Evolutionary conservation across 2,797 vertebrate species (phyloP), one percentile per base, ranked within the genome.

Genomic region (Morelia viridis): DNA sequence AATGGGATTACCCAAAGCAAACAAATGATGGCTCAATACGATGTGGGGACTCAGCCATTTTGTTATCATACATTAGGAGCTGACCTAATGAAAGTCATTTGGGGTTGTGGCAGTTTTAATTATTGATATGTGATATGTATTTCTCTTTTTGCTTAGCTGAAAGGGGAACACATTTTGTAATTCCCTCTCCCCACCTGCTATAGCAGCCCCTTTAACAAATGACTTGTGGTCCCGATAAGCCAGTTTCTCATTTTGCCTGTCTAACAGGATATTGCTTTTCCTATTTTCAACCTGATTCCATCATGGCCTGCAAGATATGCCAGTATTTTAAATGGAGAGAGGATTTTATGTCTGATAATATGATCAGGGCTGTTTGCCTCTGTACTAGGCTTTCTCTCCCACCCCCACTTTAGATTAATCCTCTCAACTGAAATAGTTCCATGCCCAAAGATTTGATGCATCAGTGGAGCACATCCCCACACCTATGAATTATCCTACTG

Each of bases 211-310:
- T 85, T 92, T 90, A 92, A 87, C n/a, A 85, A 56, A 88, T 65
- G 85, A 68, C 56, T 88, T 92, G 85, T 31, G 87, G 91, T 62
- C 90, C 89, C 85, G 71, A 90, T 90, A 91, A 85, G 56, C 62
- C 91, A 41, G 71, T 85, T 92, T 93, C 91, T 92, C 93, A 92
- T 93, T 92, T 92, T 88, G 85, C 88, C 85, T 90, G 61, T 87
- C 85, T 84, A 71, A 89, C 93, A 91, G 89, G 85, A 92, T 92
- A 92, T 93, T 92, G 91, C 93, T 93, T 92, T 89, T 93, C 58
- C 68, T 90, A 84, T 68, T 90, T 61, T 92, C 89, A 62, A 68
- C 35, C 88, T 26, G 4, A 87, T 90, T 91, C 91, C 88, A 91
- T 88, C 6, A 46, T 56, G 68, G 61, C 53, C 61, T 35, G 85